phyloP scores from a whole-genome alignment of 2,113 vertebrate species.

The Thunnus maccoyii region DNA sequence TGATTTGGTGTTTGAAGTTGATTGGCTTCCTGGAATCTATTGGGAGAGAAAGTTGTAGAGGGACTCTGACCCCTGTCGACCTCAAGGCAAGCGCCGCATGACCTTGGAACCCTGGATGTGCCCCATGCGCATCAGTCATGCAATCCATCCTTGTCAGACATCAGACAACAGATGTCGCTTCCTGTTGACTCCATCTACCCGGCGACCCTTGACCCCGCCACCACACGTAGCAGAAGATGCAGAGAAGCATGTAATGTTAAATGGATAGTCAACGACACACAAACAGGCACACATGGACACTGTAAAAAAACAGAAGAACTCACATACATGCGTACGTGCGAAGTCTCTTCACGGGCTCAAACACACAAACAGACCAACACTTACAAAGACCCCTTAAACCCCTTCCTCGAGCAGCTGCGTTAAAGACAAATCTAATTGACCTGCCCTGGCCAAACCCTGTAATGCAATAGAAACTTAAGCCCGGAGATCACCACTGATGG shows the following conservation, averaged over 20 bases:
- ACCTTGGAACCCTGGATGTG: constrained; percentile 65
- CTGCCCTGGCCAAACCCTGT: constrained; percentile 72
- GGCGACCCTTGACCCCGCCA: constrained; percentile 50
- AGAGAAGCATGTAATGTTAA: constrained; percentile 10
- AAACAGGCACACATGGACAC: background rate
- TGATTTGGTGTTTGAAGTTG: constrained; percentile 76
- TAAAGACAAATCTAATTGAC: constrained; percentile 83
- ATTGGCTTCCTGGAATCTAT: constrained; percentile 77
- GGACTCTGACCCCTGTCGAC: constrained; percentile 66
- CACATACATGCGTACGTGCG: background rate
- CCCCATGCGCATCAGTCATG: constrained; percentile 76
- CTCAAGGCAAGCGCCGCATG: constrained; percentile 32
- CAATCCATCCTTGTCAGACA: constrained; percentile 80
- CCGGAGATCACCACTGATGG: constrained; percentile 70
- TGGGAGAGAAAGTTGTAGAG: constrained; percentile 46
- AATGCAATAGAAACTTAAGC: constrained; percentile 80
- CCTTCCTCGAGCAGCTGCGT: constrained; percentile 77
- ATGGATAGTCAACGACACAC: background rate
- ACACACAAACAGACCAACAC: constrained; percentile 3
- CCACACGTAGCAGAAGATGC: background rate
- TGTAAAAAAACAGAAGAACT: background rate
- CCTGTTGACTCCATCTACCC: constrained; percentile 66
- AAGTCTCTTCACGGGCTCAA: background rate
- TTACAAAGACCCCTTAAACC: constrained; percentile 5
- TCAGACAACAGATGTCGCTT: constrained; percentile 83